Evolutionary conservation across 2,113 vertebrate species (phyloP).

Genomic region (Myrmecophaga tridactyla): DNA sequence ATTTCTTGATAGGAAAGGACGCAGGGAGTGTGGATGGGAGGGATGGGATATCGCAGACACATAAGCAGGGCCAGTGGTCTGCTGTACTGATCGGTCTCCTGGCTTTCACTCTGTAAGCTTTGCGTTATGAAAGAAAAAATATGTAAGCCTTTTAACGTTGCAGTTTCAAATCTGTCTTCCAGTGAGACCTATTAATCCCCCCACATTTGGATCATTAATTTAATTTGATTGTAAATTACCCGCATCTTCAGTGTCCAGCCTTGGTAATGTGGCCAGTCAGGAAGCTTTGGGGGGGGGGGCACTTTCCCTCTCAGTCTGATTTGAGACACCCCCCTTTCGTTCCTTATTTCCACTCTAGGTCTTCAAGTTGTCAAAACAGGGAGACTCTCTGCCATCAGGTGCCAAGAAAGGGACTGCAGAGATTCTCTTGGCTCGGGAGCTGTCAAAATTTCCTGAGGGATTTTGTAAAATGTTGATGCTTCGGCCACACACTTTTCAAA

Average conservation of each 20-base stretch:
- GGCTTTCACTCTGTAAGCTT: not conserved
- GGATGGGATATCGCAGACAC: not conserved
- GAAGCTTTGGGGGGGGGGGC: not conserved
- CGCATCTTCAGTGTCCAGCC: not conserved
- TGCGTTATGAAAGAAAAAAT: not conserved
- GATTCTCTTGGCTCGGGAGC: accelerated
- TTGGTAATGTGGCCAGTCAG: accelerated
- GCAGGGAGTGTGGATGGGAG: accelerated
- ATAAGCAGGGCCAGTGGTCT: not conserved
- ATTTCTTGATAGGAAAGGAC: not conserved
- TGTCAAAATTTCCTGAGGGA: not conserved
- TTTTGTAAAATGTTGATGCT: too few species aligned
- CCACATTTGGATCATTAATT: not conserved
- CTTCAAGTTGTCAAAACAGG: not conserved
- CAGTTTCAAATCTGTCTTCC: conserved; percentile 12
- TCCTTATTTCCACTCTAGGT: not conserved
- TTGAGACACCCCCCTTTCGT: accelerated
- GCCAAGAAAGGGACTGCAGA: not conserved
- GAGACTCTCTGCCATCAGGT: not conserved
- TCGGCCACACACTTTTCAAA: not conserved
- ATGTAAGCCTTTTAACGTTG: not conserved
- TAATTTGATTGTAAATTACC: not conserved
- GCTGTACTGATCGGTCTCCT: conserved; percentile 56
- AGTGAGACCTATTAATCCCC: conserved; percentile 12
- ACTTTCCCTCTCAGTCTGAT: too few species aligned